Conservation (phyloP, 2,113 vertebrate species). For the Melanerpes aurifrons region DNA sequence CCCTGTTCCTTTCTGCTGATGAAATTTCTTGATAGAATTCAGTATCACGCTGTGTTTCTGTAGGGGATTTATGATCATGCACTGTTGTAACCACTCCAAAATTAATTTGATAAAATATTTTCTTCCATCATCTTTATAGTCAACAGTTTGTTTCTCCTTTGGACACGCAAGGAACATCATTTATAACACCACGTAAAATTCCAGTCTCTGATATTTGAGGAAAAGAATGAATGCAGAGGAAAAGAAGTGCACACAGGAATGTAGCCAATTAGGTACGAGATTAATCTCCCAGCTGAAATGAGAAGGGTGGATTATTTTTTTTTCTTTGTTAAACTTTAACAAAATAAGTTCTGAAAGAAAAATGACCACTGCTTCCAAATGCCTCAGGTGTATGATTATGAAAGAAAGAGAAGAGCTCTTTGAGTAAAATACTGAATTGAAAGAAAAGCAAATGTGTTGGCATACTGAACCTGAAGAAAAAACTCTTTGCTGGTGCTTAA, state of each 20-base stretch:
- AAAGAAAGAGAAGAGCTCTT: neutral
- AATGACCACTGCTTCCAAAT: neutral
- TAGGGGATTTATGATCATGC: neutral
- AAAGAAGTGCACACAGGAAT: neutral
- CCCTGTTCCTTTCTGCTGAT: neutral
- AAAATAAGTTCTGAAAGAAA: neutral
- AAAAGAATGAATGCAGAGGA: neutral
- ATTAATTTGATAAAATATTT: neutral
- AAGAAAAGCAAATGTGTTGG: neutral
- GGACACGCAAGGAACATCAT: rapidly evolving
- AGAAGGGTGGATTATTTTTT: neutral
- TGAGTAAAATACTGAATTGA: neutral
- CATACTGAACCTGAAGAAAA: neutral
- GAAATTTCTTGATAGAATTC: neutral
- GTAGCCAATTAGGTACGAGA: neutral
- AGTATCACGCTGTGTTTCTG: neutral
- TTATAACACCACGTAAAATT: neutral
- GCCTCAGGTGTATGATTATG: neutral
- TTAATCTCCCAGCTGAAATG: neutral
- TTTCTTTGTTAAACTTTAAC: neutral
- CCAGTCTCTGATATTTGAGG: neutral
- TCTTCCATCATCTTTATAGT: neutral
- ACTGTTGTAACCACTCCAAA: neutral
- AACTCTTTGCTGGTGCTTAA: neutral
- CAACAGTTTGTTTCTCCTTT: neutral